These are phyloP conservation scores for Dendropsophus ebraccatus DNA, from an alignment of 2,113 vertebrate species.

Conservation along the genomic window DNA sequence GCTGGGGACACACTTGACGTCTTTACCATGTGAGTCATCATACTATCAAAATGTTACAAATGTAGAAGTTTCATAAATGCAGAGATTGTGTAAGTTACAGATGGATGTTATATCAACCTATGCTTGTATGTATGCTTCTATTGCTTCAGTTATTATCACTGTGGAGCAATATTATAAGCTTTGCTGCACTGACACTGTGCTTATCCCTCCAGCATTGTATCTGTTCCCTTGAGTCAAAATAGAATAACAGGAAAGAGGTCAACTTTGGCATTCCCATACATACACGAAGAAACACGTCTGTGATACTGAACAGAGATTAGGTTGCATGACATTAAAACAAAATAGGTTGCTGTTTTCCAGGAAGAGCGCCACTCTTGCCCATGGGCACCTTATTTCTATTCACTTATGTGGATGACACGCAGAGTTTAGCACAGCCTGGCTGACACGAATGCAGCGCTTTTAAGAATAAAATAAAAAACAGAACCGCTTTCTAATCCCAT, in stretches of 20 bases:
- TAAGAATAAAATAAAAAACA: too few relatives aligned
- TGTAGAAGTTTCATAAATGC: neutral
- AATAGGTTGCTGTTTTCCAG: neutral
- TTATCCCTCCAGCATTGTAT: too few relatives aligned
- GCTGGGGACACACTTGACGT: constrained; percentile 91
- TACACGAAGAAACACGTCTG: too few relatives aligned
- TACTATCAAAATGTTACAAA: neutral
- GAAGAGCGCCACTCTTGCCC: neutral
- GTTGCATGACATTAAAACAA: too few relatives aligned
- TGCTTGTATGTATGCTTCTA: neutral
- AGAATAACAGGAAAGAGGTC: neutral
- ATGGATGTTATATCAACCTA: neutral
- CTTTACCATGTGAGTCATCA: constrained; percentile 94
- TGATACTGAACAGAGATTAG: too few relatives aligned
- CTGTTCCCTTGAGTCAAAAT: too few relatives aligned
- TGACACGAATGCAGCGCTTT: too few relatives aligned
- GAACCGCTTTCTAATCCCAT: too few relatives aligned
- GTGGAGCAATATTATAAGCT: neutral
- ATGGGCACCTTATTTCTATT: neutral
- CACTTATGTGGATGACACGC: neutral
- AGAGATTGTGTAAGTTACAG: neutral
- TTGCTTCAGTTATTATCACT: neutral
- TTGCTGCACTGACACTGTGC: neutral
- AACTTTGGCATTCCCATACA: too few relatives aligned
- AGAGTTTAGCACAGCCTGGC: too few relatives aligned